These are phyloP conservation scores for Chelmon rostratus DNA, from an alignment of 2,797 vertebrate species.

Conservation along the genomic window DNA sequence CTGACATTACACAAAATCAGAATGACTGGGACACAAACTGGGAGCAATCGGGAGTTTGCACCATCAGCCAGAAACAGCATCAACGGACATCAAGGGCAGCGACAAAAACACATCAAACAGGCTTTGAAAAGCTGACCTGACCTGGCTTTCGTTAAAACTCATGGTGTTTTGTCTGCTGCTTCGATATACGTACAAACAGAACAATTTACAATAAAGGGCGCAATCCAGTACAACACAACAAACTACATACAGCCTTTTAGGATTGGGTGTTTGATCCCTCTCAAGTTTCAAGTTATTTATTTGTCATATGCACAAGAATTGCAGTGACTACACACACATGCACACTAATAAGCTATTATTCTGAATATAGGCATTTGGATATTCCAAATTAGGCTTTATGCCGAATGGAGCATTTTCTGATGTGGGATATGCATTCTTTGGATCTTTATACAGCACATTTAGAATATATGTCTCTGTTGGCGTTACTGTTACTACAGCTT, in stretches of 20 bases:
- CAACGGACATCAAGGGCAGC: constrained; percentile 15
- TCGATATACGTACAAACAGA: not conserved
- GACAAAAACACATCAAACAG: constrained; percentile 38
- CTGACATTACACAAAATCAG: not conserved
- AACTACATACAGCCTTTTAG: not conserved
- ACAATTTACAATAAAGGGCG: not conserved
- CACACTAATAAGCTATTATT: no score
- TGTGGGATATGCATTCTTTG: no score
- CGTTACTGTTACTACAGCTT: no score
- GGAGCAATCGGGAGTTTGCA: not conserved
- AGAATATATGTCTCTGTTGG: no score
- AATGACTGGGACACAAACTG: not conserved
- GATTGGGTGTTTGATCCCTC: not conserved
- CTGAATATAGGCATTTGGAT: no score
- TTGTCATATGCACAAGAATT: not conserved
- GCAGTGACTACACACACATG: no score
- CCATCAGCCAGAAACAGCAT: not conserved
- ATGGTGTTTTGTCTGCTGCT: not conserved
- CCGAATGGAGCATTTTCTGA: no score
- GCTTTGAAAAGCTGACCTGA: constrained; percentile 32
- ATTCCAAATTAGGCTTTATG: no score
- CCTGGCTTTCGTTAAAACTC: constrained; percentile 27
- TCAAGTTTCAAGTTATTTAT: not conserved
- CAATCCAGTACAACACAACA: not conserved
- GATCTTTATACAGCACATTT: no score